A percentile compares a stretch with the other conserved stretches of the same genome.
Conservation (phyloP, 2,113 vertebrate species). For the Motacilla alba region DNA sequence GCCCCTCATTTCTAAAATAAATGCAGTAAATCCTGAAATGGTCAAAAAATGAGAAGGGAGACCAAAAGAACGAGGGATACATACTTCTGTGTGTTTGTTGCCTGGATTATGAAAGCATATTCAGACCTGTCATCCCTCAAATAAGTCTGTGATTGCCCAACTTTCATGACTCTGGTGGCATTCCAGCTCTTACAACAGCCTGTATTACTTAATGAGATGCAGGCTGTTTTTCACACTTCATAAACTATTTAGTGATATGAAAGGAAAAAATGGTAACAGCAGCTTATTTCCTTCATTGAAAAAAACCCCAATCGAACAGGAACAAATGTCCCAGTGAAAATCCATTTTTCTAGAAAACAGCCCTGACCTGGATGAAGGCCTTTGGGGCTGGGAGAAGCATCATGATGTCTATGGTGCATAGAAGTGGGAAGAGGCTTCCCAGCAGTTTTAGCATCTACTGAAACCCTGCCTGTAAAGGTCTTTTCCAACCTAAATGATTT, state of each 20-base stretch:
- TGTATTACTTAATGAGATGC: not conserved
- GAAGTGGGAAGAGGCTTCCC: not conserved
- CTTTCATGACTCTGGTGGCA: not conserved
- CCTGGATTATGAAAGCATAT: not conserved
- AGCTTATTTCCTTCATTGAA: not conserved
- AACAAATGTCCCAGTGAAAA: not conserved
- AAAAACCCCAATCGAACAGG: not conserved
- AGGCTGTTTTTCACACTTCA: not conserved
- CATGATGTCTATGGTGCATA: fast-evolving
- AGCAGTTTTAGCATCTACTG: not conserved
- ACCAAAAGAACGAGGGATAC: not conserved
- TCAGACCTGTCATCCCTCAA: not conserved
- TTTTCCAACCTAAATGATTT: not conserved
- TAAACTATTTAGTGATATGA: not conserved
- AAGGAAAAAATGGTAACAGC: not conserved
- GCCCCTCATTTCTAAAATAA: not conserved
- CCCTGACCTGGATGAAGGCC: not conserved
- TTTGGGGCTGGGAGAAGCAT: not conserved
- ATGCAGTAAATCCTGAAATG: not conserved
- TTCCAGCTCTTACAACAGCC: conserved; percentile 33
- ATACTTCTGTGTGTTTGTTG: not conserved
- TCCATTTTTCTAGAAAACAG: not conserved
- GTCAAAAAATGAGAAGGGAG: not conserved
- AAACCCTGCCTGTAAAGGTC: not conserved
- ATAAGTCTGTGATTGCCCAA: not conserved